These are phyloP conservation scores for Poeciliopsis occidentalis DNA, from an alignment of 2,113 vertebrate genomes.

Conservation along the genomic window DNA sequence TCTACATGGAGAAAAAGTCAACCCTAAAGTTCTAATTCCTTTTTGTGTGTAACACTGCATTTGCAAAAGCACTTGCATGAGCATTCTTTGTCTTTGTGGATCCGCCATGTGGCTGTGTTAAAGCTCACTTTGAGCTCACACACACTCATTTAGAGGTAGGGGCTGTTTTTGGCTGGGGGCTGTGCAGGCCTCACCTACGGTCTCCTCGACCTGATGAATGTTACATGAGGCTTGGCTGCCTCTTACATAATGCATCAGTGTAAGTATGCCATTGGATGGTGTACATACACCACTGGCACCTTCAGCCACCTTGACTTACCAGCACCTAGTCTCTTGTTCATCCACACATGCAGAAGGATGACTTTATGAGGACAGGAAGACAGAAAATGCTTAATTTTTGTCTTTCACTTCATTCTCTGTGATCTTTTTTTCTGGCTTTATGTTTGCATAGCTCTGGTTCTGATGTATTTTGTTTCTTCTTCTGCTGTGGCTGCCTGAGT, in stretches of 20 bases:
- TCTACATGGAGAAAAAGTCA: too few species aligned
- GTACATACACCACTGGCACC: constrained; percentile 78
- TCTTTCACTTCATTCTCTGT: constrained; percentile 2
- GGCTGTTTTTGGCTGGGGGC: constrained; percentile 64
- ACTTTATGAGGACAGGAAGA: constrained; percentile 45
- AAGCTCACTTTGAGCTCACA: constrained; percentile 34
- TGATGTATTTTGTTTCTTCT: neutral
- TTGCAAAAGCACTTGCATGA: constrained; percentile 42
- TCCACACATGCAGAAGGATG: constrained; percentile 66
- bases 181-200: constrained; percentile 78
- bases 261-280: constrained; percentile 78
- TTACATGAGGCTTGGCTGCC: constrained; percentile 71
- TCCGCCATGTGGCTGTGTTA: constrained; percentile 51
- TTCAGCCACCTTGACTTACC: constrained; percentile 80
- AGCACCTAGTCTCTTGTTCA: constrained; percentile 84
- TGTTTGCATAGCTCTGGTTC: neutral
- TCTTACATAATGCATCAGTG: constrained; percentile 85
- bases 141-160: constrained; percentile 33
- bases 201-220: constrained; percentile 79
- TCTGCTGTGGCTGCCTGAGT: neutral
- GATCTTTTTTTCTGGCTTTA: neutral
- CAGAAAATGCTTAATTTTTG: neutral
- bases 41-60: constrained; percentile 51
- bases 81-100: constrained; percentile 26
- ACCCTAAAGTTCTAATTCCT: constrained; percentile 26